Evolutionary conservation across 2,888 invertebrate genomes (phyloP), one percentile per base, ranked within the genome.

Genomic region (Caradrina clavipalpis): DNA sequence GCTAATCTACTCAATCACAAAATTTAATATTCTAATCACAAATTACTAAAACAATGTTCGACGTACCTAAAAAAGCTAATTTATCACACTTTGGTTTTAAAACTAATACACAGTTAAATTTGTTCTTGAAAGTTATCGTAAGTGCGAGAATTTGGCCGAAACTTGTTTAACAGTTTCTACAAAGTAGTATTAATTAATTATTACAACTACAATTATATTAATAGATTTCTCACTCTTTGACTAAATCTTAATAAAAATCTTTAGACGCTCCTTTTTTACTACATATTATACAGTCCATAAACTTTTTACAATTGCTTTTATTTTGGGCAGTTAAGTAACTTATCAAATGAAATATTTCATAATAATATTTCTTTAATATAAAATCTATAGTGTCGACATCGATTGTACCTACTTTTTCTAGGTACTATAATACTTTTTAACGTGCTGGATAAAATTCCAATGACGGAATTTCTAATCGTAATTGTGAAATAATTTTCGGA

Each of bases 11-110:
- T 77, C 81, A 86, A 82, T 83, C 76, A 85, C 81, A 81, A 76
- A 54, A 77, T 45, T 15, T 45, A 45, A 66, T 72, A 57, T 72
- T 71, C 82, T 84, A 83, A 82, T 82, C 73, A 76, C 71, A 72
- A 77, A 76, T 83, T 70, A 81, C 73, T 83, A 80, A 81, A 73
- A 70, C 68, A 75, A 75, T 76, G 61, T 80, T 71, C 54, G 76
- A 75, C 68, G 69, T 84, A 67, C 68, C 83, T 86, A 87, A 83
- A 84, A 84, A 85, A 83, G 82, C 86, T 89, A 89, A 73, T 86
- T 87, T 90, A 91, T 91, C 90, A 91, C 91, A 88, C 88, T 86
- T 89, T 86, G 74, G 78, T 82, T 83, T 86, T 78, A 81, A 72
- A 86, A 77, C 85, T 86, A 84, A 71, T 78, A 78, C 69, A 76